These are phyloP conservation scores for Heterodera carotae DNA, from an alignment of 1,140 invertebrate genomes.

Conservation along the genomic window DNA sequence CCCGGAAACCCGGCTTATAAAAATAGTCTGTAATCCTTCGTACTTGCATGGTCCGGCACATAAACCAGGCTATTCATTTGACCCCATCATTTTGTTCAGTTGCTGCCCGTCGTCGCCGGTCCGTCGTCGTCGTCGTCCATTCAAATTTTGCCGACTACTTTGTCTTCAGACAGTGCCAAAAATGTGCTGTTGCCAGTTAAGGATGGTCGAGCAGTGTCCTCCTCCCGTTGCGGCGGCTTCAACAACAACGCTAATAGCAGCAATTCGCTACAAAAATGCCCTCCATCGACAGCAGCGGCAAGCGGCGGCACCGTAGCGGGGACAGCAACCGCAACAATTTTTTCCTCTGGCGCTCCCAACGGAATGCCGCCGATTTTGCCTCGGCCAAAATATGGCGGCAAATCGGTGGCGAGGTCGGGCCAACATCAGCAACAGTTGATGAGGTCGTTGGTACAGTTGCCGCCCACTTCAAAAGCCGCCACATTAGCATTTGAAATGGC, in stretches of 20 bases:
- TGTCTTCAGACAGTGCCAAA: not conserved
- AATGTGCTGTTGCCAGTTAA: not conserved
- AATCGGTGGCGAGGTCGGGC: not conserved
- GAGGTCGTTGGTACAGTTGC: slow-evolving; percentile 8
- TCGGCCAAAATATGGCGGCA: slow-evolving; percentile 11
- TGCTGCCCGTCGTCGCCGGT: not conserved
- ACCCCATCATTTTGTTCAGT: not conserved
- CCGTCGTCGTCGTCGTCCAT: slow-evolving; percentile 1
- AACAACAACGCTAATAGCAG: no score
- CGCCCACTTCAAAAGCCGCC: not conserved
- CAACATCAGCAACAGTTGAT: slow-evolving; percentile 22
- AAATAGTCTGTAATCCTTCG: no score
- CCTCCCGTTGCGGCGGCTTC: not conserved
- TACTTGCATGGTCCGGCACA: no score
- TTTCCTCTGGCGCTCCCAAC: not conserved
- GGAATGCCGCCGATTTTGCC: slow-evolving; percentile 30
- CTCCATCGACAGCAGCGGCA: not conserved
- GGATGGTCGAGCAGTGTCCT: not conserved
- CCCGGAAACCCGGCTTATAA: no score
- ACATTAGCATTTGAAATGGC: slow-evolving; percentile 5
- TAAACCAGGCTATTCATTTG: no score
- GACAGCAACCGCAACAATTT: not conserved
- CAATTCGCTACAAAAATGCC: not conserved
- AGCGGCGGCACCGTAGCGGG: no score
- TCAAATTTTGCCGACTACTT: not conserved